Evolutionary conservation across 2,113 vertebrate genomes (phyloP).

Genomic region (Prinia subflava): DNA sequence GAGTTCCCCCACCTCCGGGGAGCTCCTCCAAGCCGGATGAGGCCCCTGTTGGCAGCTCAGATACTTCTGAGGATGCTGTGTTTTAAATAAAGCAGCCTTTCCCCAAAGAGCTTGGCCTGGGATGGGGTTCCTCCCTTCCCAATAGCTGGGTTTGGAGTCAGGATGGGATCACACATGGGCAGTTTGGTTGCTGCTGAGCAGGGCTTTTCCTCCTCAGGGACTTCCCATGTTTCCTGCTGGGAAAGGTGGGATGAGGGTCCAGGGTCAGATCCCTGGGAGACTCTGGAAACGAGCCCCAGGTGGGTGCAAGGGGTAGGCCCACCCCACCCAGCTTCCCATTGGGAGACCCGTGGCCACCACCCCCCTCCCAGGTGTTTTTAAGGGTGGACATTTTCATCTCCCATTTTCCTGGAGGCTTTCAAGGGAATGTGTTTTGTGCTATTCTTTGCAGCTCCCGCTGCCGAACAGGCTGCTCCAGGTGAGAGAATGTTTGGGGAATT

Average conservation of each 20-base stretch:
- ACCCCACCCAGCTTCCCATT: not conserved
- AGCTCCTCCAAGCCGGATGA: not conserved
- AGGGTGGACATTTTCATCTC: too few species aligned
- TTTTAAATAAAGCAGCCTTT: not conserved
- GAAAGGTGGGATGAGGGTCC: not conserved
- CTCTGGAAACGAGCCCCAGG: not conserved
- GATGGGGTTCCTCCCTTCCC: not conserved
- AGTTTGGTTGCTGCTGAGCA: not conserved
- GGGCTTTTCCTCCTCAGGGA: not conserved
- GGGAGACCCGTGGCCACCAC: fast-evolving
- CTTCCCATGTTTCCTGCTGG: not conserved
- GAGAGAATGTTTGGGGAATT: too few species aligned
- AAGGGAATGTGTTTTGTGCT: not conserved
- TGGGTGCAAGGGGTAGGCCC: not conserved
- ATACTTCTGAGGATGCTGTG: not conserved
- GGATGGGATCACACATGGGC: not conserved
- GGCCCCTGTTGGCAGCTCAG: not conserved
- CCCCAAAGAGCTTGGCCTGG: not conserved
- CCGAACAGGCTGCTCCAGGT: not conserved
- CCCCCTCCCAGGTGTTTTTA: not conserved
- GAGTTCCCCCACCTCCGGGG: not conserved
- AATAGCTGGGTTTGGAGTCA: not conserved
- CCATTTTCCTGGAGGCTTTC: not conserved
- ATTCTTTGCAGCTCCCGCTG: not conserved
- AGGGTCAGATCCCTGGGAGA: not conserved